phyloP scores from a whole-genome alignment of 1,140 invertebrate species.

The Drosophila elegans region DNA sequence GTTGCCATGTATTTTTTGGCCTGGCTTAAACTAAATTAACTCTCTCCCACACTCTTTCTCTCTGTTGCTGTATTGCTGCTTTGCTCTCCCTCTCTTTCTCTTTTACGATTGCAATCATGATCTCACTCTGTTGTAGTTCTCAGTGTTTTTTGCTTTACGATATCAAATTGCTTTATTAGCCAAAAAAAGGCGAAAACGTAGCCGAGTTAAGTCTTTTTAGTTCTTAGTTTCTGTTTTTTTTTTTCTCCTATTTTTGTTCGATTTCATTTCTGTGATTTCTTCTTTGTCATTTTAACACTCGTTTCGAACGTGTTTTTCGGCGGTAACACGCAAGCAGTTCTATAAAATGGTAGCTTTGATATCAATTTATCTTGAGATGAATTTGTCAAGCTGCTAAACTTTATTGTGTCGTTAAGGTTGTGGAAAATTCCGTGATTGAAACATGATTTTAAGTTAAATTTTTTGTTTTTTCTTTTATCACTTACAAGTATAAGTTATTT shows the following conservation, averaged over 20 bases:
- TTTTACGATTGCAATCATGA: constrained; percentile 44
- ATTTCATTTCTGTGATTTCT: constrained; percentile 50
- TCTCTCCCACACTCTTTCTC: constrained; percentile 23
- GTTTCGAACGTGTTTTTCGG: constrained; percentile 65
- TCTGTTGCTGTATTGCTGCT: constrained; percentile 5
- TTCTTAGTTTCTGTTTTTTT: constrained; percentile 33
- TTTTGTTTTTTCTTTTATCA: not conserved
- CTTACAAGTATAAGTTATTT: too few species aligned
- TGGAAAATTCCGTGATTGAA: constrained; percentile 13
- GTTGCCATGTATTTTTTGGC: constrained; percentile 46
- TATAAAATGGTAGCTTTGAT: constrained; percentile 35
- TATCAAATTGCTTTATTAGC: constrained; percentile 80
- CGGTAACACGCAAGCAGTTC: constrained; percentile 57
- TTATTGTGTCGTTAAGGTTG: not conserved
- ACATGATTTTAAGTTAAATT: not conserved
- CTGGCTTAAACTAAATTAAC: constrained; percentile 42
- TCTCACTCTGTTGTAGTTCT: constrained; percentile 64
- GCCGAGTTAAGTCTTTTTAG: constrained; percentile 58
- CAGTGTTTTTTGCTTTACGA: constrained; percentile 61
- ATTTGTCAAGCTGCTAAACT: constrained; percentile 1
- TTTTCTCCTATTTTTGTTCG: constrained; percentile 40
- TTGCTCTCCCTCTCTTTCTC: constrained; percentile 10
- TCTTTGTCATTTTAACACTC: constrained; percentile 56
- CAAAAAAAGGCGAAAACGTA: constrained; percentile 57
- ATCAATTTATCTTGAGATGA: constrained; percentile 46